Base-by-base conservation (phyloP, 2,888 invertebrate species). In the Eulithis prunata region DNA sequence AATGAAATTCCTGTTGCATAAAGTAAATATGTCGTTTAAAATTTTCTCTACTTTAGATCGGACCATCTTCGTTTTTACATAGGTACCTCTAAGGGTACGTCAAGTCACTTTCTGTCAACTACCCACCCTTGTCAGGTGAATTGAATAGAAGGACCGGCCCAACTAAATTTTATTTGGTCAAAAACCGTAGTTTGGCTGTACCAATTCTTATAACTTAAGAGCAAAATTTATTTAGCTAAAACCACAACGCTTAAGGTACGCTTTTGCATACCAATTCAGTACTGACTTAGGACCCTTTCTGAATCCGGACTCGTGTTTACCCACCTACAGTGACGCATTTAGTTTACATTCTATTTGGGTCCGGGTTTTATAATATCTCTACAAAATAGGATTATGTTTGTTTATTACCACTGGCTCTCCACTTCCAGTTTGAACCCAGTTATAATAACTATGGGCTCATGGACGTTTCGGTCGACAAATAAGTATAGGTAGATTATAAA, bases 351-450 rank as follows among this genome's bases (percentile, higher is more conserved):
- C 71, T 60, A 68, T 71, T 73, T 43, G 66, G 67, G 61, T 71
- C 59, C 60, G 68, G 71, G 69, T 72, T 73, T 74, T 77, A 76
- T 73, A 76, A 78, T 74, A 74, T 74, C 71, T 70, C 70, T 70
- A 74, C 68, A 71, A 74, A 75, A 72, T 72, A 71, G 72, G 72
- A 75, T 75, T 74, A 75, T 68, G 64, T 63, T 71, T 68, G 70
- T 77, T 75, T 73, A 74, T 75, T 75, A 74, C 71, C 64, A 62
- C 62, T 68, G 68, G 72, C 69, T 74, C 72, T 67, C 63, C 62
- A 71, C 69, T 74, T 73, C 66, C 63, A 63, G 58, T 71, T 72
- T 64, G 68, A 69, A 65, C 70, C 63, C 63, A 62, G 54, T 43
- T 43, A 60, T 69, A 65, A 71, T 71, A 69, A 68, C 69, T 66